Evolutionary conservation across 1,140 invertebrate species (phyloP).

Genomic region (Musca vetustissima): DNA sequence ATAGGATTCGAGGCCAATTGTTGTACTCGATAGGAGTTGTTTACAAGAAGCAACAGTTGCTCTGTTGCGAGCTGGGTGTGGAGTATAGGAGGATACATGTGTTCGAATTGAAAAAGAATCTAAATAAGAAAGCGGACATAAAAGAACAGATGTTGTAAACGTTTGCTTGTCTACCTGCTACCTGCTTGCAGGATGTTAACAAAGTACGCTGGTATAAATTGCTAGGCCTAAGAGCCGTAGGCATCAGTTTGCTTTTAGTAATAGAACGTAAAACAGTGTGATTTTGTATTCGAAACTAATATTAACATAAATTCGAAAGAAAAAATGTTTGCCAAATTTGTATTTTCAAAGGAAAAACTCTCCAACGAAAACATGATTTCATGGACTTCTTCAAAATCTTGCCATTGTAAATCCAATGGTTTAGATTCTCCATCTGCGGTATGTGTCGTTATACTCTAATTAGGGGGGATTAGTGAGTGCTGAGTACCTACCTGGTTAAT

Average conservation of each 20-base stretch:
- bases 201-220: not conserved
- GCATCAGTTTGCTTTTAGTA: not conserved
- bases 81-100: too few species aligned
- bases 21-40: too few species aligned
- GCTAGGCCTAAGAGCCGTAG: not conserved
- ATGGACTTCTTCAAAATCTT: not conserved
- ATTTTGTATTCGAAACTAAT: not conserved
- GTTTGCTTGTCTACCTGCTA: not conserved
- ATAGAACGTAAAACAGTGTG: not conserved
- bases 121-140: not conserved
- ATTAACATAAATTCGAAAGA: not conserved
- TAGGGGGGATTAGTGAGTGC: too few species aligned
- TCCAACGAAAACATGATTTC: constrained; percentile 37
- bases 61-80: too few species aligned
- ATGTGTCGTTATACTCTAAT: not conserved
- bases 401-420: not conserved
- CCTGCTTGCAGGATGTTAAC: not conserved
- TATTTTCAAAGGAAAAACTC: constrained; percentile 42
- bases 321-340: constrained; percentile 44
- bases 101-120: not conserved
- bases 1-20: too few species aligned
- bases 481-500: not conserved
- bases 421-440: not conserved
- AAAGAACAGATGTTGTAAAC: constrained; percentile 1
- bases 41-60: too few species aligned